Evolutionary conservation across 2,797 vertebrate genomes (phyloP).

Genomic region (Percopsis omiscomaycus): DNA sequence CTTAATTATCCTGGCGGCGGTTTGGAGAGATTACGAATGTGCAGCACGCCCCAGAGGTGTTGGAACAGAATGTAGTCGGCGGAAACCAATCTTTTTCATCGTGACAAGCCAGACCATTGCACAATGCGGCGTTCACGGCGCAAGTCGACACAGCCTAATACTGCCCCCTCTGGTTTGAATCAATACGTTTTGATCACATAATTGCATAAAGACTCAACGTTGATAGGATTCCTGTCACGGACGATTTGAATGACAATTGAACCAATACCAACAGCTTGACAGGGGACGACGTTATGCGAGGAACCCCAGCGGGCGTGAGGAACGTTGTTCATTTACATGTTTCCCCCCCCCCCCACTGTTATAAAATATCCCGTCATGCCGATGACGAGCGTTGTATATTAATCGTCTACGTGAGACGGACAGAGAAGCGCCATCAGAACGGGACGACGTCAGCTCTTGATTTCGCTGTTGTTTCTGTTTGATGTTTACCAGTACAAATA

Average conservation of each 20-base stretch:
- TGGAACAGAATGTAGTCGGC: slow-evolving; percentile 70
- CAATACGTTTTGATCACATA: slow-evolving; percentile 71
- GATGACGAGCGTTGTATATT: slow-evolving; percentile 67
- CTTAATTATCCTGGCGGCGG: slow-evolving; percentile 61
- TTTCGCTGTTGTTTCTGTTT: slow-evolving; percentile 81
- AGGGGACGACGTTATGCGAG: slow-evolving; percentile 33
- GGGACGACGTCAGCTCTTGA: slow-evolving; percentile 70
- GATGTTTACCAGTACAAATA: slow-evolving; percentile 81
- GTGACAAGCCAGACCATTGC: slow-evolving; percentile 57
- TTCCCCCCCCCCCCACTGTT: slow-evolving; percentile 53
- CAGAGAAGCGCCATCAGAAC: slow-evolving; percentile 52
- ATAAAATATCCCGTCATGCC: slow-evolving; percentile 49
- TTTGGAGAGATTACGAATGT: slow-evolving; percentile 65
- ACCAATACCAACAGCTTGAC: slow-evolving; percentile 48
- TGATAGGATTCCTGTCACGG: slow-evolving; percentile 66
- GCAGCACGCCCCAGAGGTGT: slow-evolving; percentile 65
- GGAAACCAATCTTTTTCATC: slow-evolving; percentile 47
- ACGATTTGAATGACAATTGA: slow-evolving; percentile 53
- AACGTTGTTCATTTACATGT: slow-evolving; percentile 58
- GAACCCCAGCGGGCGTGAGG: slow-evolving; percentile 31
- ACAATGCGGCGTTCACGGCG: slow-evolving; percentile 74
- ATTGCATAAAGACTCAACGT: slow-evolving; percentile 68
- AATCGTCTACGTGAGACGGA: slow-evolving; percentile 62
- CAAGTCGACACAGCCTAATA: slow-evolving; percentile 69
- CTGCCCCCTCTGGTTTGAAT: slow-evolving; percentile 75